These are phyloP conservation scores for Oceanodroma leucorhoa DNA, from an alignment of 2,797 vertebrate genomes.

Conservation along the genomic window DNA sequence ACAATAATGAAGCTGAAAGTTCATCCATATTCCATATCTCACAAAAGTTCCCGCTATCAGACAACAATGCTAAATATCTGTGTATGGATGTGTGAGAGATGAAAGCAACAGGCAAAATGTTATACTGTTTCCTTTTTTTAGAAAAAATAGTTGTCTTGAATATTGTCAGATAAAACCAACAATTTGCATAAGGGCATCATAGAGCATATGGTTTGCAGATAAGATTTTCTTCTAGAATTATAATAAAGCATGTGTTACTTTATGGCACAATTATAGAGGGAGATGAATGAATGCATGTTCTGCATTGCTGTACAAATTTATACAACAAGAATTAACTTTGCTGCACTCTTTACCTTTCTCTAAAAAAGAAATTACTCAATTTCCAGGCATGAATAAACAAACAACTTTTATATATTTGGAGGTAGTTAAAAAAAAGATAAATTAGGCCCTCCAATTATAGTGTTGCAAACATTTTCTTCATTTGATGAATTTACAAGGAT, in stretches of 20 bases:
- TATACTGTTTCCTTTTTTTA: not conserved
- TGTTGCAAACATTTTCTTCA: conserved; percentile 14
- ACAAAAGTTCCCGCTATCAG: not conserved
- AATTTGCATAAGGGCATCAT: conserved; percentile 6
- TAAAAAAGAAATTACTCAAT: not conserved
- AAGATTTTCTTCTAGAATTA: conserved; percentile 17
- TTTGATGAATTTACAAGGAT: conserved; percentile 42
- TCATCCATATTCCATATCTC: not conserved
- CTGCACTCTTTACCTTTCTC: not conserved
- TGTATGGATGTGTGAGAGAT: not conserved
- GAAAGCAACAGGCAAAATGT: not conserved
- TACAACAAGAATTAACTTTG: conserved; percentile 10
- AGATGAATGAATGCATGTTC: conserved; percentile 2
- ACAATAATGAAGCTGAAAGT: not conserved
- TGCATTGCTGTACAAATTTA: not conserved
- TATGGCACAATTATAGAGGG: not conserved
- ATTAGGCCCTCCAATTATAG: conserved; percentile 40
- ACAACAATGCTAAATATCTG: not conserved
- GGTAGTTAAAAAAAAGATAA: conserved; percentile 31
- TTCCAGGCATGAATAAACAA: conserved; percentile 49
- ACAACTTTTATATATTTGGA: conserved; percentile 40
- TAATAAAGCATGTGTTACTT: conserved; percentile 26
- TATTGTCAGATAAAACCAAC: not conserved
- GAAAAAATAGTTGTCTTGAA: not conserved
- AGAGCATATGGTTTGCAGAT: conserved; percentile 24